Conservation (phyloP, 2,113 vertebrate genomes). For the Hemicordylus capensis region DNA sequence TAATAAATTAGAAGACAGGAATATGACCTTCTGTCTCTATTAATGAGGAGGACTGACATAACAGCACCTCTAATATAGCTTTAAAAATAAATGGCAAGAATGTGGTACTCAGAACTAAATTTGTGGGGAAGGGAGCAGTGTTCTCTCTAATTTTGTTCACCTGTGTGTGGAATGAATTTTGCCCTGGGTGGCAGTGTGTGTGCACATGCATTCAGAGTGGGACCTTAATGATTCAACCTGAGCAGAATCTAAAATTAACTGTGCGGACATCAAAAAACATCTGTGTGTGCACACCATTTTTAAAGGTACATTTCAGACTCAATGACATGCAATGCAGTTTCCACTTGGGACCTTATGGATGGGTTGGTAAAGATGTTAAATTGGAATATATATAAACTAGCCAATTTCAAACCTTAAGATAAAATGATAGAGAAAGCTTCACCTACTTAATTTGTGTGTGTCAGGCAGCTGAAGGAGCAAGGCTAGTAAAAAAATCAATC, state of each 20-base stretch:
- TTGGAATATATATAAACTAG: background rate
- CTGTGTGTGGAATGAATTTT: no score
- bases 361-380: background rate
- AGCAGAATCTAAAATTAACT: no score
- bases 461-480: background rate
- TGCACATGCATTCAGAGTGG: no score
- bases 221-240: no score
- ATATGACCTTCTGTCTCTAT: conserved; percentile 49
- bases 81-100: background rate
- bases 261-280: no score
- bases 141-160: no score
- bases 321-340: background rate
- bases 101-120: background rate
- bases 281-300: no score
- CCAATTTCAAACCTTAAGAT: background rate
- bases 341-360: background rate
- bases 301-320: background rate
- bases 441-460: background rate
- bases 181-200: no score
- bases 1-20: conserved; percentile 61
- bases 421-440: background rate
- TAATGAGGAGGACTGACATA: conserved; percentile 25
- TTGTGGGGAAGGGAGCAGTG: background rate
- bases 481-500: background rate
- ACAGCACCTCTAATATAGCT: conserved; percentile 11